Evolutionary conservation across 92 coral and sea anemone species (phyloP).

Genomic region (Porites cylindrica): DNA sequence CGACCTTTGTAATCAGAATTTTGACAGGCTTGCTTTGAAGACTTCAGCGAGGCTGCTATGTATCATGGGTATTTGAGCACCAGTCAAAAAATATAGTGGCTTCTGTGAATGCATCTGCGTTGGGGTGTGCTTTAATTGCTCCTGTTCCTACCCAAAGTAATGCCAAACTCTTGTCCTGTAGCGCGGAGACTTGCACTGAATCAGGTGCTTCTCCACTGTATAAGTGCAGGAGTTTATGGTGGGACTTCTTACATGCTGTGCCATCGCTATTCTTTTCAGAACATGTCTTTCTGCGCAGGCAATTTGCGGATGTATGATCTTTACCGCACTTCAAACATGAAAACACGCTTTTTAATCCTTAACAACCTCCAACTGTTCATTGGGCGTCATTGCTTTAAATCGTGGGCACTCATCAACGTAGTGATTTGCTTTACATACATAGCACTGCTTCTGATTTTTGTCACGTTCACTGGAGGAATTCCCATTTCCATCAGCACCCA

Average conservation of each 20-base stretch:
- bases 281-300: slow-evolving; percentile 52
- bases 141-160: slow-evolving; percentile 49
- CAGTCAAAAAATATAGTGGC: slow-evolving; percentile 58
- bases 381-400: slow-evolving; percentile 36
- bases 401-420: slow-evolving; percentile 34
- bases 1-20: slow-evolving; percentile 57
- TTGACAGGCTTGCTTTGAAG: slow-evolving; percentile 47
- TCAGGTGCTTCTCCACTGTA: not conserved
- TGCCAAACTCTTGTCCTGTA: slow-evolving; percentile 26
- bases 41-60: slow-evolving; percentile 32
- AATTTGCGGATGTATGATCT: slow-evolving; percentile 58
- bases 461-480: not conserved
- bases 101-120: slow-evolving; percentile 19
- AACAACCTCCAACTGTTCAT: not conserved
- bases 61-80: slow-evolving; percentile 64
- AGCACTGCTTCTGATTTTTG: slow-evolving; percentile 53
- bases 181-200: slow-evolving; percentile 19
- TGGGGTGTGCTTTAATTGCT: not conserved
- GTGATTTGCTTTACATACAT: slow-evolving; percentile 49
- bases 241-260: slow-evolving; percentile 40
- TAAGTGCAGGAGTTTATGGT: slow-evolving; percentile 31
- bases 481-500: not conserved
- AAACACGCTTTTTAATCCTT: too few relatives aligned
- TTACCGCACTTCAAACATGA: slow-evolving; percentile 37
- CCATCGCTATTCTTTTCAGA: slow-evolving; percentile 27